Conservation (phyloP, 2,888 invertebrate genomes). For the Pemphredon lugubris region DNA sequence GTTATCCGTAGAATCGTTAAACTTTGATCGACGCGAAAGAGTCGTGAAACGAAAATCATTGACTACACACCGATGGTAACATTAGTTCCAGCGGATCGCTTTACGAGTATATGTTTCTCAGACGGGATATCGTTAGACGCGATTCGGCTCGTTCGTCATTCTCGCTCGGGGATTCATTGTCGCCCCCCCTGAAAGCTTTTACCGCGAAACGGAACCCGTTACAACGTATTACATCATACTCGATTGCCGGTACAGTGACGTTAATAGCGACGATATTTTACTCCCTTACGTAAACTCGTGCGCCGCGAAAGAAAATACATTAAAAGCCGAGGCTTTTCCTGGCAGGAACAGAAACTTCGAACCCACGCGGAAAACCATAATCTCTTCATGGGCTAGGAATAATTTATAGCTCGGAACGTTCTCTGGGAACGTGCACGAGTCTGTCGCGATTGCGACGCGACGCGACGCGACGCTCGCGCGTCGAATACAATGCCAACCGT, state of each 20-base stretch:
- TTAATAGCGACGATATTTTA: slow-evolving; percentile 46
- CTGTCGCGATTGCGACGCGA: not conserved
- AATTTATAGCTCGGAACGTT: slow-evolving; percentile 1
- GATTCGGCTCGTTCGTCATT: slow-evolving; percentile 48
- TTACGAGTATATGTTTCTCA: too few species aligned
- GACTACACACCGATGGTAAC: too few species aligned
- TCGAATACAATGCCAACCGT: too few species aligned
- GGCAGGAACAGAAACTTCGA: not conserved
- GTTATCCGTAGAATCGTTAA: slow-evolving; percentile 5
- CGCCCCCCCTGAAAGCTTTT: slow-evolving; percentile 50
- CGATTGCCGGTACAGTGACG: slow-evolving; percentile 31
- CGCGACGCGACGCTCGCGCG: too few species aligned
- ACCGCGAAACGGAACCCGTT: slow-evolving; percentile 38
- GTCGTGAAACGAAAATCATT: not conserved
- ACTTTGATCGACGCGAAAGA: too few species aligned
- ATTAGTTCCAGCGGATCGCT: too few species aligned
- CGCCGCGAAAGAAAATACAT: not conserved
- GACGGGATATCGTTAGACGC: slow-evolving; percentile 40
- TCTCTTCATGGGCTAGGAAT: not conserved
- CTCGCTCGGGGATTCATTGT: slow-evolving; percentile 31
- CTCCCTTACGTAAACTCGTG: not conserved
- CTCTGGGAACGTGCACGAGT: not conserved
- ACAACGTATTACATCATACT: slow-evolving; percentile 49
- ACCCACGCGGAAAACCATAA: not conserved
- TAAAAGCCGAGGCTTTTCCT: too few species aligned